A percentile compares a stretch with the other conserved stretches of the same genome.
These are phyloP conservation scores for Glomeris maerens DNA, from an alignment of 1,140 invertebrate genomes.

Conservation along the genomic window DNA sequence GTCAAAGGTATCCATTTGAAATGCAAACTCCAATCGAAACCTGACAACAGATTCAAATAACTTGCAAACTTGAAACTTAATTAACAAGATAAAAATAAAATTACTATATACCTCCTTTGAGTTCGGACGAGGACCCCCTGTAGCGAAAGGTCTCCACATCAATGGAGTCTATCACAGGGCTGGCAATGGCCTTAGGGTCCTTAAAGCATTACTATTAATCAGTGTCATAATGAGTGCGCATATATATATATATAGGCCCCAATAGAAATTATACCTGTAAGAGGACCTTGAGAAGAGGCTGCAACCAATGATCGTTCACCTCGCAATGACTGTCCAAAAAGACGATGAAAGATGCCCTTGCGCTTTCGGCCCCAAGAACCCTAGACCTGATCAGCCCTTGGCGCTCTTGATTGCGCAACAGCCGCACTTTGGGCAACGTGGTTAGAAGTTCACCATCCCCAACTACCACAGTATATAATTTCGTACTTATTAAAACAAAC, in stretches of 20 bases:
- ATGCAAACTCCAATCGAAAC: constrained; percentile 96
- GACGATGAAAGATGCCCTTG: constrained; percentile 77
- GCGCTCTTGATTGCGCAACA: constrained; percentile 78
- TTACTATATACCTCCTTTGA: constrained; percentile 46
- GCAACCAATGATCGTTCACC: constrained; percentile 89
- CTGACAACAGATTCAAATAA: constrained; percentile 26
- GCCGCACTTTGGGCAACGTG: constrained; percentile 79
- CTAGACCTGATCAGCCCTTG: constrained; percentile 75
- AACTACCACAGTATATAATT: constrained; percentile 39
- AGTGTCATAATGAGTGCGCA: constrained; percentile 6
- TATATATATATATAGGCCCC: constrained; percentile 6
- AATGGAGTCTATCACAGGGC: constrained; percentile 93
- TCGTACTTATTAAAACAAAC: background rate
- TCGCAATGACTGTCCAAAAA: constrained; percentile 97
- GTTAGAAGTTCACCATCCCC: constrained; percentile 78
- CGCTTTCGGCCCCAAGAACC: constrained; percentile 73
- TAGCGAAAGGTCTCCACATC: constrained; percentile 98
- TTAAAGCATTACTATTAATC: constrained; percentile 29
- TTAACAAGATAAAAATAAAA: background rate
- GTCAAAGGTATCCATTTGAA: constrained; percentile 92
- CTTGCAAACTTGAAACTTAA: background rate
- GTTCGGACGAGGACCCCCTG: constrained; percentile 77
- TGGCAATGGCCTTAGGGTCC: constrained; percentile 76
- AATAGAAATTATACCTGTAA: constrained; percentile 43
- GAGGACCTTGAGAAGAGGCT: constrained; percentile 82